Percentiles rank a stretch among this genome's conserved stretches.
These are phyloP conservation scores for Himantopus leucocephalus DNA, from an alignment of 2,113 vertebrate species.

Conservation along the genomic window DNA sequence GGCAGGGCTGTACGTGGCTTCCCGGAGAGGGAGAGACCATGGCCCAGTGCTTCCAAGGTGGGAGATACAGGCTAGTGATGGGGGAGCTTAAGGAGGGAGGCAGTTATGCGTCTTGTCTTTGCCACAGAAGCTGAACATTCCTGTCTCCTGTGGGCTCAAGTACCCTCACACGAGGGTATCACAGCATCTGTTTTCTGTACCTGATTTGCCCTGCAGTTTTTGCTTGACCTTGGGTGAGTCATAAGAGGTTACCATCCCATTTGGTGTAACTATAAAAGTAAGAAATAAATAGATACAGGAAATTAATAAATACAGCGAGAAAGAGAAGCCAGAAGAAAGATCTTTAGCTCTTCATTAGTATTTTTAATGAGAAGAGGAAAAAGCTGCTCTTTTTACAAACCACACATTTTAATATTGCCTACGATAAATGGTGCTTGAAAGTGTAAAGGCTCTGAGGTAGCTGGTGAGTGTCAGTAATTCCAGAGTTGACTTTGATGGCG, in stretches of 20 bases:
- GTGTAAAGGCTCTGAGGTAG: not conserved
- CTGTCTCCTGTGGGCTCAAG: not conserved
- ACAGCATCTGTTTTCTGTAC: not conserved
- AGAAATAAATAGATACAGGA: not conserved
- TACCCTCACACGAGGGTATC: not conserved
- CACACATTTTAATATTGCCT: not conserved
- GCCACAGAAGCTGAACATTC: not conserved
- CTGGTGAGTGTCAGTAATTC: not conserved
- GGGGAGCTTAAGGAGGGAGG: not conserved
- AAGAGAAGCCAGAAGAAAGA: not conserved
- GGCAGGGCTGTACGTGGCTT: not conserved
- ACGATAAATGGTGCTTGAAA: not conserved
- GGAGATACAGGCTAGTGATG: not conserved
- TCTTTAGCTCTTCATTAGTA: not conserved
- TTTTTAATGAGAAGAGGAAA: not conserved
- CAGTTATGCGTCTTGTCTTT: not conserved
- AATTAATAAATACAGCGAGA: not conserved
- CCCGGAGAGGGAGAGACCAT: rapidly evolving
- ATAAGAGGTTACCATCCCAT: not conserved
- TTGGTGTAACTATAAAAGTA: not conserved
- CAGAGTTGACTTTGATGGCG: not conserved
- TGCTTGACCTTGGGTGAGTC: not conserved
- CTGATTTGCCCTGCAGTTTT: not conserved
- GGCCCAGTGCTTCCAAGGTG: not conserved
- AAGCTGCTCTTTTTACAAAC: slow-evolving; percentile 1